These are phyloP conservation scores for Melieria crassipennis DNA, from an alignment of 2,888 invertebrate genomes.

Conservation along the genomic window DNA sequence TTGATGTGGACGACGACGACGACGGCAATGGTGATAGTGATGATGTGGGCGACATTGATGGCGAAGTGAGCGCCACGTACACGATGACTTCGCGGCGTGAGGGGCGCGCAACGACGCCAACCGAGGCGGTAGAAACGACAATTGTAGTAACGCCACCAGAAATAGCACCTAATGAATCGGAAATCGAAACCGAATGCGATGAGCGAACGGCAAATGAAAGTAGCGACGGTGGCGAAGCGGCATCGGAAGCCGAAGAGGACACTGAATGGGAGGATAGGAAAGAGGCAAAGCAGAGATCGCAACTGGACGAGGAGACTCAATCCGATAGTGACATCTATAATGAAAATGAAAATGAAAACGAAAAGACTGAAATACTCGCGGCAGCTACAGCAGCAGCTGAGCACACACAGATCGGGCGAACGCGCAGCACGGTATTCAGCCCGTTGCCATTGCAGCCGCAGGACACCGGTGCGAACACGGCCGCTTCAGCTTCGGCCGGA, in stretches of 20 bases:
- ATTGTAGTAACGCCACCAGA: conserved; percentile 47
- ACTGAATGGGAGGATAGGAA: conserved; percentile 28
- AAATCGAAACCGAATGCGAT: conserved; percentile 27
- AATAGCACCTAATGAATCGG: conserved; percentile 43
- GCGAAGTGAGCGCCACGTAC: conserved; percentile 57
- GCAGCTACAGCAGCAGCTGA: conserved; percentile 36
- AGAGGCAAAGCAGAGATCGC: conserved; percentile 24
- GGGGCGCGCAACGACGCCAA: conserved; percentile 28
- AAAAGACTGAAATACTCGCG: conserved; percentile 47
- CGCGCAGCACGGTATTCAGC: conserved; percentile 35
- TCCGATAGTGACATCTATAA: not conserved
- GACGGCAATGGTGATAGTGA: conserved; percentile 30
- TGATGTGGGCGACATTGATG: conserved; percentile 38
- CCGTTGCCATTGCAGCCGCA: conserved; percentile 41
- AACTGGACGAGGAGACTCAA: conserved; percentile 21
- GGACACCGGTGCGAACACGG: conserved; percentile 1
- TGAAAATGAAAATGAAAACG: conserved; percentile 41
- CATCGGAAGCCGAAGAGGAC: not conserved
- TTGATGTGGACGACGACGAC: conserved; percentile 32
- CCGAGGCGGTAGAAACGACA: conserved; percentile 45
- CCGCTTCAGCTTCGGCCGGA: conserved; percentile 33
- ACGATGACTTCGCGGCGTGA: conserved; percentile 57
- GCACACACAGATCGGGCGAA: conserved; percentile 37
- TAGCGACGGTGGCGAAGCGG: not conserved
- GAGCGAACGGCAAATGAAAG: not conserved